A percentile compares a stretch with the other conserved stretches of the same genome.
These are phyloP conservation scores for Uloborus diversus DNA, from an alignment of 1,140 invertebrate species.

Conservation along the genomic window DNA sequence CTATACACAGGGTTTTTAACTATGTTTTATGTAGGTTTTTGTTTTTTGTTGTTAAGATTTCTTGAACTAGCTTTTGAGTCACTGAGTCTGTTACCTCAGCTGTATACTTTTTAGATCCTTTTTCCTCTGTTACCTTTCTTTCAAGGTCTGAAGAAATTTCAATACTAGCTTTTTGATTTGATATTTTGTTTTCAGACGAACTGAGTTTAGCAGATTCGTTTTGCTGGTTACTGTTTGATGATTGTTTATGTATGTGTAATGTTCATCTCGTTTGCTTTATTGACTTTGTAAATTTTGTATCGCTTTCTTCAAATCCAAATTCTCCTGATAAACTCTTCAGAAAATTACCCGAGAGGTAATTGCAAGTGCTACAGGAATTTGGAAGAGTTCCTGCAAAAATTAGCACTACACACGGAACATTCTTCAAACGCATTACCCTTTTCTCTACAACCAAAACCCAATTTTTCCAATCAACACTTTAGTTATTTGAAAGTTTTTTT, in stretches of 20 bases:
- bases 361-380: slow-evolving; percentile 1
- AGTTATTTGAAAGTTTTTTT: too few species aligned
- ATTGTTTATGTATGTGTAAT: slow-evolving; percentile 10
- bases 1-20: too few species aligned
- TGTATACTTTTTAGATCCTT: slow-evolving; percentile 25
- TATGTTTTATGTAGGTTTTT: too few species aligned
- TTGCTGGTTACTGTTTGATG: slow-evolving; percentile 19
- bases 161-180: neutral
- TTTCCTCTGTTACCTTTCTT: slow-evolving; percentile 6
- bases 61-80: slow-evolving; percentile 26
- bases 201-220: slow-evolving; percentile 32
- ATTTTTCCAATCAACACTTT: too few species aligned
- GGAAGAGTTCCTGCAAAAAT: slow-evolving; percentile 13
- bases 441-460: too few species aligned
- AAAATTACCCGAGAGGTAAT: neutral
- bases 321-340: neutral
- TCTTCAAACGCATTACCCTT: too few species aligned
- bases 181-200: slow-evolving; percentile 14
- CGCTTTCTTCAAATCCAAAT: neutral
- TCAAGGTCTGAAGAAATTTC: slow-evolving; percentile 20
- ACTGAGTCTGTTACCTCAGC: slow-evolving; percentile 12
- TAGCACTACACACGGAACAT: too few species aligned
- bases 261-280: slow-evolving; percentile 10
- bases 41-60: slow-evolving; percentile 9
- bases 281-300: neutral